These are phyloP conservation scores for Lysiphlebus fabarum DNA, from an alignment of 1,140 invertebrate genomes.

Conservation along the genomic window DNA sequence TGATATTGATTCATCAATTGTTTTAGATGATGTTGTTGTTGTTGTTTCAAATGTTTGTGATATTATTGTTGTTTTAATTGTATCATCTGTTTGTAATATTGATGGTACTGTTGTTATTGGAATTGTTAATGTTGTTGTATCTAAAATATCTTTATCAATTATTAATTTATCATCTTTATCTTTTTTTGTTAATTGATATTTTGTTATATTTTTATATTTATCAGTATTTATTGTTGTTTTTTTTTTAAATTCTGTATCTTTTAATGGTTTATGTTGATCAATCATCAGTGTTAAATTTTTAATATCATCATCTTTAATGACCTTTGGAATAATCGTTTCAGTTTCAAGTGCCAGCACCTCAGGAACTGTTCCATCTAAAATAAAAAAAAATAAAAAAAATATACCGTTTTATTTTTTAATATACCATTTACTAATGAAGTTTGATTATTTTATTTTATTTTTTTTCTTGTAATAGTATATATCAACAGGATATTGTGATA, in stretches of 20 bases:
- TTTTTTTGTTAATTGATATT: conserved; percentile 10
- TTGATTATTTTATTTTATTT: background rate
- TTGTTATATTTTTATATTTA: conserved; percentile 15
- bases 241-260: conserved; percentile 7
- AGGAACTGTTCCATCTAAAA: conserved; percentile 7
- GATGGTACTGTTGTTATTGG: background rate
- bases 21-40: background rate
- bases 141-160: background rate
- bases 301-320: no score
- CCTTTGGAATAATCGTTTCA: background rate
- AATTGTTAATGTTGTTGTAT: background rate
- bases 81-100: background rate
- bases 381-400: background rate
- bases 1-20: background rate
- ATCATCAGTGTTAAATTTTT: background rate
- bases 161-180: conserved; percentile 2
- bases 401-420: background rate
- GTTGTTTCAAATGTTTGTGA: no score
- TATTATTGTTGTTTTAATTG: background rate
- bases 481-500: background rate
- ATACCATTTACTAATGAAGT: background rate
- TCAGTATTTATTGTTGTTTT: conserved; percentile 5
- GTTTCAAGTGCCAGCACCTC: conserved; percentile 8
- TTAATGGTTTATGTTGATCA: background rate
- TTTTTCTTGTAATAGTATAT: no score